Base-by-base conservation (phyloP, 2,797 vertebrate species). In the Labroides dimidiatus region DNA sequence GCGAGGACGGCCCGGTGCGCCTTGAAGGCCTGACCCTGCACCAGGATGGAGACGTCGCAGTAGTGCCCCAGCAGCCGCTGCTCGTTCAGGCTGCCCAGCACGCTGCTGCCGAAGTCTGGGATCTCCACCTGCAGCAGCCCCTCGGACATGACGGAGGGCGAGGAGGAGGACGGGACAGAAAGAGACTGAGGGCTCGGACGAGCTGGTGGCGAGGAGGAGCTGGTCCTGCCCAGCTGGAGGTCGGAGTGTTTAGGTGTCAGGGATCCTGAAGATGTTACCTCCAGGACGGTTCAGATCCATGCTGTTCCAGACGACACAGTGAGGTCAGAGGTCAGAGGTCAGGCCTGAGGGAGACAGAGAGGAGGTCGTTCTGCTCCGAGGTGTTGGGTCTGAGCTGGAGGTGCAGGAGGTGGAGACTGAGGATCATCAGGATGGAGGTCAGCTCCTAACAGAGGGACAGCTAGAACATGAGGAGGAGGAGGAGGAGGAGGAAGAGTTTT, bases 31-130 rank as follows among this genome's bases (percentile, higher is more conserved):
- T 97, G 97, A 37, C 97, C 97, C 78, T 98, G 97, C 81, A 99
- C 97, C 89, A 99, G 93, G 65, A 99, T 97, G 93, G 96, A 97
- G 50, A 99, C 97, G 78, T 99, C 97, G 9, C 97, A 99, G 94
- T 99, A 97, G 17, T 98, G 97, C 20, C 97, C 97, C 91, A 96
- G 93, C 72, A 98, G 94, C 2, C 97, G 90, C 93, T 99, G 97
- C 92, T 99, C 95, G 0, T 99, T 98, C 68, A 99, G 94, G 90
- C 96, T 96, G 84, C 96, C 96, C 78, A 99, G 92, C 39, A 99
- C 97, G 0, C 95, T 96, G 95, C 94, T 98, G 92, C 97, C 97
- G 0, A 99, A 99, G 87, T 99, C 97, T 33, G 97, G 97, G 81
- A 99, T 97, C 93, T 99, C 97, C 85, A 99, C 96, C 84, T 91